These are phyloP conservation scores for Strigamia transsilvanica DNA, from an alignment of 2,888 invertebrate genomes.

Conservation along the genomic window DNA sequence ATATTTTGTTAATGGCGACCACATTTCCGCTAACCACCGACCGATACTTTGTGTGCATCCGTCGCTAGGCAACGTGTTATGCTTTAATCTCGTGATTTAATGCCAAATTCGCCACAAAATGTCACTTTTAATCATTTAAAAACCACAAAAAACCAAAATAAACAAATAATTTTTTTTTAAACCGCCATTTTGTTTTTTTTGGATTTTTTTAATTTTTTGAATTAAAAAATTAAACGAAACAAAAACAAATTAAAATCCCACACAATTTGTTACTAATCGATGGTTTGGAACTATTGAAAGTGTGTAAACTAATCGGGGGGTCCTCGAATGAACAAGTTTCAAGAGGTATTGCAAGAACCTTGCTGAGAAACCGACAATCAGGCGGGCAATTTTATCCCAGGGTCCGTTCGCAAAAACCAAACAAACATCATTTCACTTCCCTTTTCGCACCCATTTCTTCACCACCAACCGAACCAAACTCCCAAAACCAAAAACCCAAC, in stretches of 20 bases:
- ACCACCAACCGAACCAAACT: background rate
- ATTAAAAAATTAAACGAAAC: no score
- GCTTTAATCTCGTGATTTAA: no score
- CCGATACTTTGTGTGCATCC: background rate
- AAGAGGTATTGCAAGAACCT: background rate
- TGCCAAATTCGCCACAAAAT: no score
- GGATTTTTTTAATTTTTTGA: no score
- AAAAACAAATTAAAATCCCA: no score
- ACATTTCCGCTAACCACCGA: background rate
- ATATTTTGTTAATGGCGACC: no score
- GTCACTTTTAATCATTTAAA: no score
- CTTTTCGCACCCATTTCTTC: background rate
- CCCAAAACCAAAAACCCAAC: background rate
- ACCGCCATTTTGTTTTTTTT: no score
- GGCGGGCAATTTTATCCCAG: conserved; percentile 33
- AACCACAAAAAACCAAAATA: no score
- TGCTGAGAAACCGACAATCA: conserved; percentile 34
- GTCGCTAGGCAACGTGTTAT: no score
- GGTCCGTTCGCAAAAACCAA: background rate
- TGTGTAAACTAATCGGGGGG: background rate
- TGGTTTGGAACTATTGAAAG: background rate
- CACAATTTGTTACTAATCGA: no score
- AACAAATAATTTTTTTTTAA: no score
- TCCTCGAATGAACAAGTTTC: background rate
- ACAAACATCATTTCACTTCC: background rate